These are phyloP conservation scores for Phoxinus phoxinus DNA, from an alignment of 2,113 vertebrate genomes.

Conservation along the genomic window DNA sequence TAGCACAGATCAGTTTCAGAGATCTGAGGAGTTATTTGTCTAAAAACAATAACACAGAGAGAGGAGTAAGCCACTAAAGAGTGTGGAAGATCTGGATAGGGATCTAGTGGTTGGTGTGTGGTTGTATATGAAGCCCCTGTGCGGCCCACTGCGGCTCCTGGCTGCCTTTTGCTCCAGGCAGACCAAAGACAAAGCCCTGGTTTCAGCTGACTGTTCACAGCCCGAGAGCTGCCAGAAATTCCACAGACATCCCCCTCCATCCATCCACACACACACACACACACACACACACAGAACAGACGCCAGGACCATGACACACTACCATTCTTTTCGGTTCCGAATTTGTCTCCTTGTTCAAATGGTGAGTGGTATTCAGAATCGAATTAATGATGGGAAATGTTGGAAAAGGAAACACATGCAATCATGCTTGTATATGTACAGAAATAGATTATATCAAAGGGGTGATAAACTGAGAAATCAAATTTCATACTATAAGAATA, in stretches of 20 bases:
- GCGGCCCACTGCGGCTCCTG: conserved; percentile 28
- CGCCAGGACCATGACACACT: conserved; percentile 39
- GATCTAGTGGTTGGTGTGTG: conserved; percentile 16
- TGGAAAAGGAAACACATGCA: not conserved
- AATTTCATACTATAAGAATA: too few relatives aligned
- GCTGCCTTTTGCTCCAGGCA: conserved; percentile 47
- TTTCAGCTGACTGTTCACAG: conserved; percentile 54
- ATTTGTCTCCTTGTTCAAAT: conserved; percentile 30
- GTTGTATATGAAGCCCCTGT: conserved; percentile 21
- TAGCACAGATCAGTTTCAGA: conserved; percentile 18
- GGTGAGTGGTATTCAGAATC: conserved; percentile 4
- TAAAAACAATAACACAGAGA: conserved; percentile 30
- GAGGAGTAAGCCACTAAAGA: conserved; percentile 37
- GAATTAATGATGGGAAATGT: conserved; percentile 26
- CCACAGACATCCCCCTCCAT: conserved; percentile 49
- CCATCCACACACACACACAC: conserved; percentile 27
- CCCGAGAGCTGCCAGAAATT: conserved; percentile 51
- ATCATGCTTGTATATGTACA: not conserved
- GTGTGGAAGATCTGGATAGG: conserved; percentile 28
- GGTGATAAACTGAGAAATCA: too few relatives aligned
- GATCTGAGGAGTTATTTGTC: conserved; percentile 29
- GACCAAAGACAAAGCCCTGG: conserved; percentile 53
- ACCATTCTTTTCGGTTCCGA: conserved; percentile 42
- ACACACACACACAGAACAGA: not conserved
- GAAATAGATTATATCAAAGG: not conserved